Conservation (phyloP, 2,797 vertebrate species). For the Ataeniobius toweri region DNA sequence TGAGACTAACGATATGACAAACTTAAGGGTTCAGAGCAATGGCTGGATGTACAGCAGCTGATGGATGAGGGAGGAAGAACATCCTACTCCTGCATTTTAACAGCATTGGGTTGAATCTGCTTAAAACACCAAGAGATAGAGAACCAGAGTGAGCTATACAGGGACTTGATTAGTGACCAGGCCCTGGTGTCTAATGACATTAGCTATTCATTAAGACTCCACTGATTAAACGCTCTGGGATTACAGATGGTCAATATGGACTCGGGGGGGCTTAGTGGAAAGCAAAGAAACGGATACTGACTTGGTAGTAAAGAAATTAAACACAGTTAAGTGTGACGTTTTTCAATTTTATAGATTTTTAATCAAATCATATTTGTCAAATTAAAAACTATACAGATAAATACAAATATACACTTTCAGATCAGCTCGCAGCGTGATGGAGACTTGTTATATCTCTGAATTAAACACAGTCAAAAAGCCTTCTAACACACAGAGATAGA, state of each 20-base stretch:
- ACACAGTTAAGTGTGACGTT: background rate
- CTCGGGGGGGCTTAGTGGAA: slow-evolving; percentile 11
- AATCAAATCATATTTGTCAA: background rate
- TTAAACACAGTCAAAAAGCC: slow-evolving; percentile 29
- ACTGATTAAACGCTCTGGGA: slow-evolving; percentile 51
- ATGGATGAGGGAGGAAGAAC: background rate
- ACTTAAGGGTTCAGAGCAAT: background rate
- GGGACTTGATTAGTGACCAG: slow-evolving; percentile 29
- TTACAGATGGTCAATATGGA: slow-evolving; percentile 23
- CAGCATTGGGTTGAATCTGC: background rate
- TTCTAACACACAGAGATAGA: background rate
- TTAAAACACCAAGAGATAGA: slow-evolving; percentile 1
- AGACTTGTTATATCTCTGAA: slow-evolving; percentile 1
- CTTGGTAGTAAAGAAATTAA: slow-evolving; percentile 4
- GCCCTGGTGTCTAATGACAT: slow-evolving; percentile 36
- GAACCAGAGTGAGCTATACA: slow-evolving; percentile 6
- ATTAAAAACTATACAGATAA: background rate
- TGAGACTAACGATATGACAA: background rate
- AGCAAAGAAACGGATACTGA: slow-evolving; percentile 7
- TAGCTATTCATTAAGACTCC: slow-evolving; percentile 34
- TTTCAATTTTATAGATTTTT: background rate
- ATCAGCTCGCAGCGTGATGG: slow-evolving; percentile 1
- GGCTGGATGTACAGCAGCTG: background rate
- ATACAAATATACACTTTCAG: background rate
- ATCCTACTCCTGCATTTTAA: background rate